phyloP scores from a whole-genome alignment of 1,140 invertebrate genomes.

The Leptinotarsa defecta region DNA sequence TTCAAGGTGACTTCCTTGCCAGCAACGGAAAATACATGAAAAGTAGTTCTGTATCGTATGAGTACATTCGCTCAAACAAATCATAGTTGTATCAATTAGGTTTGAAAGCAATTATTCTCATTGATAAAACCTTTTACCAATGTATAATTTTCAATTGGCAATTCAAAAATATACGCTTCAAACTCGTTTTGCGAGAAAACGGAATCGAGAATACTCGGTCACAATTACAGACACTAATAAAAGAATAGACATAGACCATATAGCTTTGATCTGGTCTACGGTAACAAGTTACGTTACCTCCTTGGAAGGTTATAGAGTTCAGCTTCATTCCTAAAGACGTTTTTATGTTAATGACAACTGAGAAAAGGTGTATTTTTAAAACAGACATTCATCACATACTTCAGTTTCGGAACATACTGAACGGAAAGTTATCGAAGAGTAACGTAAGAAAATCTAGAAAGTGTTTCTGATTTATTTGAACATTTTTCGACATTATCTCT shows the following conservation, averaged over 20 bases:
- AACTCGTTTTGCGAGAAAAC: background rate
- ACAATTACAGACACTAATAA: background rate
- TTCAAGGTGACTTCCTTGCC: conserved; percentile 13
- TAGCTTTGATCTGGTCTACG: background rate
- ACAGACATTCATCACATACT: no score
- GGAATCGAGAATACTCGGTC: background rate
- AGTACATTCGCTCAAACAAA: background rate
- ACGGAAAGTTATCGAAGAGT: no score
- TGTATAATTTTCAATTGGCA: background rate
- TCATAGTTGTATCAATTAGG: background rate
- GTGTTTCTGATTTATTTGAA: no score
- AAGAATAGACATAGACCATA: background rate
- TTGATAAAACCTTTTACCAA: background rate
- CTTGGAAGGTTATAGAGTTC: background rate
- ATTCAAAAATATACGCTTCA: background rate
- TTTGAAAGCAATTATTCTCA: background rate
- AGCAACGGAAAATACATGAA: background rate
- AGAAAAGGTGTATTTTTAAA: no score
- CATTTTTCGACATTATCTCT: no score
- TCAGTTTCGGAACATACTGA: no score
- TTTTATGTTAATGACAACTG: no score
- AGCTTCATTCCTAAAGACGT: background rate
- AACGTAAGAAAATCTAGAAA: no score
- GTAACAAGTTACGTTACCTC: background rate
- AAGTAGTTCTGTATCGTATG: background rate